These are phyloP conservation scores for Chelmon rostratus DNA, from an alignment of 2,797 vertebrate genomes.

Conservation along the genomic window DNA sequence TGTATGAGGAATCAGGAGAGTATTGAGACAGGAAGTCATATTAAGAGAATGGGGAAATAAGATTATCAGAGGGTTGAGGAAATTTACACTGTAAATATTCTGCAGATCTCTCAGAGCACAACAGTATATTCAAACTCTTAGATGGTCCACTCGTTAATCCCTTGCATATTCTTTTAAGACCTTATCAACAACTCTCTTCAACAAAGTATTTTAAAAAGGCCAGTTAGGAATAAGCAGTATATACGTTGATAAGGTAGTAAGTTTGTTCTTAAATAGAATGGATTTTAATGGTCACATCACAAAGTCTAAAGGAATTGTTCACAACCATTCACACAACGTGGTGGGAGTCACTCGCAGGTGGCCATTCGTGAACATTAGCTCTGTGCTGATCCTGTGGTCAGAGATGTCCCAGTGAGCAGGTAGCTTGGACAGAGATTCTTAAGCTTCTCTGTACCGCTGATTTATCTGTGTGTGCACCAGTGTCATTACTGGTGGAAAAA, in stretches of 20 bases:
- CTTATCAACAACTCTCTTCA: neutral
- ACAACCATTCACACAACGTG: neutral
- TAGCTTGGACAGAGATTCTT: neutral
- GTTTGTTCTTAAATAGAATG: neutral
- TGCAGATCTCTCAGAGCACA: conserved; percentile 20
- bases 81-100: conserved; percentile 43
- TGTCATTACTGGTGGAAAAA: neutral
- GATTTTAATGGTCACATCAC: neutral
- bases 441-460: neutral
- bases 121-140: neutral
- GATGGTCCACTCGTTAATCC: neutral
- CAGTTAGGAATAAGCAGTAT: neutral
- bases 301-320: neutral
- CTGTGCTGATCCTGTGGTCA: too few relatives aligned
- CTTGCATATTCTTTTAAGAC: conserved; percentile 6
- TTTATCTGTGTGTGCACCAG: neutral
- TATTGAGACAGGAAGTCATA: conserved; percentile 46
- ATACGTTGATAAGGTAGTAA: neutral
- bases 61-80: conserved; percentile 26
- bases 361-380: neutral
- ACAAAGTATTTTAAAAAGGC: neutral
- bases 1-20: conserved; percentile 36
- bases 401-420: too few relatives aligned
- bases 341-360: neutral
- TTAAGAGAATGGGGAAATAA: conserved; percentile 32